A percentile compares a stretch with the other conserved stretches of the same genome.
These are phyloP conservation scores for Gallinago solitaria DNA, from an alignment of 2,797 vertebrate species.

Conservation along the genomic window DNA sequence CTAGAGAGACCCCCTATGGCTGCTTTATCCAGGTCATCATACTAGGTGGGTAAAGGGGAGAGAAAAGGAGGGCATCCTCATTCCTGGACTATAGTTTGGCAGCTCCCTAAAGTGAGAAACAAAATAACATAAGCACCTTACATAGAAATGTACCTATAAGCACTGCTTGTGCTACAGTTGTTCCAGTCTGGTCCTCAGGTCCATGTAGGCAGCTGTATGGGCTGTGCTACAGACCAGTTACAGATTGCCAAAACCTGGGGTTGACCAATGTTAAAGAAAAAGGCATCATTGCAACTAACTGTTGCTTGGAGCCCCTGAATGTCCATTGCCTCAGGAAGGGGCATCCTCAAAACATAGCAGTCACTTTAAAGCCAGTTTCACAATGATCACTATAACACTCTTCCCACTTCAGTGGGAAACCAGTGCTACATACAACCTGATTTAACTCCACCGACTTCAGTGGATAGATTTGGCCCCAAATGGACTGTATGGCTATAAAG, in stretches of 20 bases:
- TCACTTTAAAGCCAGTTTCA: neutral
- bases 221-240: neutral
- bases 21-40: neutral
- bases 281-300: neutral
- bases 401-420: neutral
- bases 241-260: neutral
- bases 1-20: neutral
- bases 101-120: neutral
- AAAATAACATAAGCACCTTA: slow-evolving; percentile 2
- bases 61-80: neutral
- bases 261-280: neutral
- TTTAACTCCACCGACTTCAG: neutral
- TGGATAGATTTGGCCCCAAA: neutral
- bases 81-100: slow-evolving; percentile 10
- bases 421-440: neutral
- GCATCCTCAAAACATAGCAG: neutral
- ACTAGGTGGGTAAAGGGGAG: neutral
- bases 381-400: neutral
- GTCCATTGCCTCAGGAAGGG: neutral
- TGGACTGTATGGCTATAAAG: neutral
- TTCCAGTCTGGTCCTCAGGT: neutral
- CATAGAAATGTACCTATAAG: neutral
- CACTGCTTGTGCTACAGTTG: neutral
- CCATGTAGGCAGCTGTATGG: neutral
- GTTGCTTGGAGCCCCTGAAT: neutral